A percentile compares a stretch with the other conserved stretches of the same genome.
These are phyloP conservation scores for Chromoteleia sp. DNA, from an alignment of 2,888 invertebrate genomes.

Conservation along the genomic window DNA sequence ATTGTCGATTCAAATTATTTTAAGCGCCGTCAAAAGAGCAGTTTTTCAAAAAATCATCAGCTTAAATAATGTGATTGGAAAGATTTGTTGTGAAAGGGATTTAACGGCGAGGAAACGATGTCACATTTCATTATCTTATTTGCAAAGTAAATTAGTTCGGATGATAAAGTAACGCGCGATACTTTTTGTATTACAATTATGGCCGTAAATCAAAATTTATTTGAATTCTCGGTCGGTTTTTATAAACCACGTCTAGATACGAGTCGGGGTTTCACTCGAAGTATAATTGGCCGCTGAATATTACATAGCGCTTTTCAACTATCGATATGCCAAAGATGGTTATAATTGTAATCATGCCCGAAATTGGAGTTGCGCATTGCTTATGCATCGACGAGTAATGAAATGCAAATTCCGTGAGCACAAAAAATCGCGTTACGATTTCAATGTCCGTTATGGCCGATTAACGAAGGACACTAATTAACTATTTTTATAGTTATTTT, in stretches of 20 bases:
- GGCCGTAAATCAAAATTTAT: conserved; percentile 16
- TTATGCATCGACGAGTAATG: conserved; percentile 38
- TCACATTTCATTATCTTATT: conserved; percentile 32
- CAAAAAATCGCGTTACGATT: conserved; percentile 34
- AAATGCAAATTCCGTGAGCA: conserved; percentile 36
- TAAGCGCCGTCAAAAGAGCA: too few relatives aligned
- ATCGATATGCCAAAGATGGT: not conserved
- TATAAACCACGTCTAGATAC: not conserved
- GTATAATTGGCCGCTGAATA: conserved; percentile 9
- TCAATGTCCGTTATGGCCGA: conserved; percentile 33
- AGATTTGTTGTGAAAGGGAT: conserved; percentile 13
- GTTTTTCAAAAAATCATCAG: not conserved
- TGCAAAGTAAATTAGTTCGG: conserved; percentile 36
- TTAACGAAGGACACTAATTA: conserved; percentile 47
- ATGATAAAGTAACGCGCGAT: conserved; percentile 21
- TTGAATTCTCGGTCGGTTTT: conserved; percentile 13
- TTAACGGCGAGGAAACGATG: not conserved
- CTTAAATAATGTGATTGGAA: conserved; percentile 3
- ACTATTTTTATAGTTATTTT: conserved; percentile 13
- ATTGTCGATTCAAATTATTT: too few relatives aligned
- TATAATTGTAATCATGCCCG: not conserved
- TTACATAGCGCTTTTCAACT: not conserved
- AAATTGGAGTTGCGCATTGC: conserved; percentile 30
- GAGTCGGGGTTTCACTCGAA: not conserved
- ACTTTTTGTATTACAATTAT: conserved; percentile 9